phyloP scores from a whole-genome alignment of 2,888 invertebrate genomes.

The Liodrosophila aerea region DNA sequence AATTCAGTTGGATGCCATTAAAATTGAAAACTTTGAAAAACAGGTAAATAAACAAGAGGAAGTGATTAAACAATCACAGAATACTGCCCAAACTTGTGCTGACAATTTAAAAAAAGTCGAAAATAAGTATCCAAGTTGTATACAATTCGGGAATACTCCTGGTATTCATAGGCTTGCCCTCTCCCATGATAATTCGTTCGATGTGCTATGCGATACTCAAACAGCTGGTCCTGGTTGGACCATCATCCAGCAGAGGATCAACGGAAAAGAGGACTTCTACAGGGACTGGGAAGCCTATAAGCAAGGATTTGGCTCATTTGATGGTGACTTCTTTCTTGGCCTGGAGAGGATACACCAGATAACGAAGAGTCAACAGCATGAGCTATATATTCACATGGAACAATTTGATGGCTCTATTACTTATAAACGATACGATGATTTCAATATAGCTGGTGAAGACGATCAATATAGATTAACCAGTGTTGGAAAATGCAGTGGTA shows the following conservation, averaged over 20 bases:
- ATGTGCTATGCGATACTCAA: background rate
- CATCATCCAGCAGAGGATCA: conserved; percentile 1
- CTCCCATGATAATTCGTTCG: background rate
- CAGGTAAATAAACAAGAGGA: too few species aligned
- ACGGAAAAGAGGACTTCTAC: conserved; percentile 1
- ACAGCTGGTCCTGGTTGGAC: conserved; percentile 8
- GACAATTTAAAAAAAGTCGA: too few species aligned
- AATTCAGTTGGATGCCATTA: too few species aligned
- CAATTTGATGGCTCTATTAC: too few species aligned
- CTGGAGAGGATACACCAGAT: background rate
- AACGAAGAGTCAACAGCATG: background rate
- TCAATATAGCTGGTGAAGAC: background rate
- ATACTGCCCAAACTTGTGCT: background rate
- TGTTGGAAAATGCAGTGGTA: conserved; percentile 3
- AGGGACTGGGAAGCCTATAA: conserved; percentile 2
- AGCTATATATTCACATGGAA: conserved; percentile 4
- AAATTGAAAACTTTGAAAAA: too few species aligned
- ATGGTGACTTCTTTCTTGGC: conserved; percentile 5
- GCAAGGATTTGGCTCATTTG: background rate
- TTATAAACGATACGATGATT: background rate
- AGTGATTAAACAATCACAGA: too few species aligned
- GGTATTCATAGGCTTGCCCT: background rate
- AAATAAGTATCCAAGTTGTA: background rate
- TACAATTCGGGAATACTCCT: background rate
- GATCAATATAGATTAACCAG: background rate